phyloP scores from a whole-genome alignment of 35 echinoderm and acorn worm genomes.

The Strongylocentrotus purpuratus region DNA sequence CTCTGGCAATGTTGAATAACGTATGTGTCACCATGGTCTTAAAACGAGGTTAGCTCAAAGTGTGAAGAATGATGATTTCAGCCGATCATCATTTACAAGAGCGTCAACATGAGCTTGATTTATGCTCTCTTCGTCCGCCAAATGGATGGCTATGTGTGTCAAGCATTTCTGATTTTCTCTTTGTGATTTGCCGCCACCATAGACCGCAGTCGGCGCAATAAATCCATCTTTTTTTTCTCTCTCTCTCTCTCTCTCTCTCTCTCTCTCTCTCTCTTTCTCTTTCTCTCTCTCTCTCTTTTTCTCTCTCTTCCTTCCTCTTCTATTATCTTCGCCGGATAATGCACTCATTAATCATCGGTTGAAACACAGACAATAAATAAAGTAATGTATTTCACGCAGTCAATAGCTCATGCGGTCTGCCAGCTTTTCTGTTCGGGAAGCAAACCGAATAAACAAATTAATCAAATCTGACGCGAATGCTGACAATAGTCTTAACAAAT shows the following conservation, averaged over 20 bases:
- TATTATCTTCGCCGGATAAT: constrained; percentile 17
- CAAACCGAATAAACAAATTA: constrained; percentile 19
- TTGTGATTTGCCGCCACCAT: constrained; percentile 36
- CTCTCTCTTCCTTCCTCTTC: neutral
- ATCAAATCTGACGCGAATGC: neutral
- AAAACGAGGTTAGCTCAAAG: neutral
- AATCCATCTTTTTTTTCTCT: neutral
- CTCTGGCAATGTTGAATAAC: neutral
- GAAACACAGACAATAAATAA: neutral
- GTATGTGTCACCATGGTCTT: neutral
- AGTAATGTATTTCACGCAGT: constrained; percentile 6
- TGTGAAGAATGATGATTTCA: constrained; percentile 36
- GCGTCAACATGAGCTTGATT: neutral
- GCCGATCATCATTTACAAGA: neutral
- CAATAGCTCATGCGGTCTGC: neutral
- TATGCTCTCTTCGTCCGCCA: neutral
- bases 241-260: neutral
- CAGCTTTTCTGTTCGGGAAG: neutral
- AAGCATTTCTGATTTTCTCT: constrained; percentile 34
- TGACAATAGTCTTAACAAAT: neutral
- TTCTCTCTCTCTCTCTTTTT: neutral
- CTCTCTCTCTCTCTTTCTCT: neutral
- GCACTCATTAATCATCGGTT: neutral
- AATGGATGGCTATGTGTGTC: constrained; percentile 40
- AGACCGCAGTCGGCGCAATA: constrained; percentile 23